Conservation (phyloP, 2,113 vertebrate genomes). For the Cottus gobio region DNA sequence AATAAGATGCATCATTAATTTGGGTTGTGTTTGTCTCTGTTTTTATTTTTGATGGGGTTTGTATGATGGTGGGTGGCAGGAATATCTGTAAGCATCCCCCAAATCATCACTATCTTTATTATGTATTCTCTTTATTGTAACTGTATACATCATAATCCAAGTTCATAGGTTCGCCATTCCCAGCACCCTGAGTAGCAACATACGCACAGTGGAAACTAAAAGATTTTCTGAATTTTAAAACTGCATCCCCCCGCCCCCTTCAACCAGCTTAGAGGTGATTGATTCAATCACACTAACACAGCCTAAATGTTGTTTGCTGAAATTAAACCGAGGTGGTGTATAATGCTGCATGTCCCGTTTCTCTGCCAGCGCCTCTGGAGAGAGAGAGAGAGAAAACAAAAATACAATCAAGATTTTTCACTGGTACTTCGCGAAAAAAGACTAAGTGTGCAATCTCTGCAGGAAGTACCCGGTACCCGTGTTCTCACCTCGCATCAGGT, state of each 20-base stretch:
- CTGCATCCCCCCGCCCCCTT: neutral
- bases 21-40: neutral
- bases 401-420: slow-evolving; percentile 58
- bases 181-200: slow-evolving; percentile 3
- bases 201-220: neutral
- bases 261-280: slow-evolving; percentile 57
- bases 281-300: slow-evolving; percentile 67
- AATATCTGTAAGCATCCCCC: neutral
- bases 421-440: slow-evolving; percentile 75
- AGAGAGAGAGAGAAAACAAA: neutral
- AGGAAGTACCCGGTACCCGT: slow-evolving; percentile 29
- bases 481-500: slow-evolving; percentile 63
- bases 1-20: neutral
- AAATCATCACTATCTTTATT: neutral
- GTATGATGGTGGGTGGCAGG: neutral
- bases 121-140: neutral
- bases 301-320: slow-evolving; percentile 65
- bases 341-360: slow-evolving; percentile 36
- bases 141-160: neutral
- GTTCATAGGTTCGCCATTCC: neutral
- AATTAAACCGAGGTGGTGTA: slow-evolving; percentile 58
- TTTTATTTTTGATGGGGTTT: neutral
- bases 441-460: slow-evolving; percentile 67
- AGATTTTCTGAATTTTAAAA: slow-evolving; percentile 24
- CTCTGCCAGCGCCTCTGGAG: slow-evolving; percentile 41